phyloP scores from a whole-genome alignment of 2,113 vertebrate genomes.

The Oryzias curvinotus region DNA sequence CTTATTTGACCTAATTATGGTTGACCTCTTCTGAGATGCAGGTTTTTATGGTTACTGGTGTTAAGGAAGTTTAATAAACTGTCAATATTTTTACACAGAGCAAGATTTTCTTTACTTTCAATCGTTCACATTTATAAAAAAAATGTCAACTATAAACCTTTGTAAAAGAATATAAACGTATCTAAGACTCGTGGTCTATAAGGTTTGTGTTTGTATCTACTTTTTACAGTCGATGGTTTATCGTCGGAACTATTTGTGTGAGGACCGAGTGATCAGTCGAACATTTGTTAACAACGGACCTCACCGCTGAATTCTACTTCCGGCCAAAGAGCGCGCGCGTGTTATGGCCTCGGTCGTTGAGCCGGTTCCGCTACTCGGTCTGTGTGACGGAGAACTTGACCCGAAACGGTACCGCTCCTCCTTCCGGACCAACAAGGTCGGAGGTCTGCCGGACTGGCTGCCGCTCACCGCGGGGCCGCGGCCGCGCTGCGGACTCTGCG shows the following conservation, averaged over 20 bases:
- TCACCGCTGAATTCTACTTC: neutral
- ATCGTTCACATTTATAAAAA: no score
- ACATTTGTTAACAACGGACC: neutral
- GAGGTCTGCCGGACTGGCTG: constrained; percentile 55
- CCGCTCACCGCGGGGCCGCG: neutral
- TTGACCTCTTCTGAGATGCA: no score
- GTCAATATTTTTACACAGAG: no score
- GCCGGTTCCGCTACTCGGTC: constrained; percentile 53
- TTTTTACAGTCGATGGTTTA: no score
- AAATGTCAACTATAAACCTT: no score
- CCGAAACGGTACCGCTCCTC: constrained; percentile 10
- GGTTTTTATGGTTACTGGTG: no score
- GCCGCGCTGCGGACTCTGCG: constrained; percentile 45
- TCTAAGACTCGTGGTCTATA: no score
- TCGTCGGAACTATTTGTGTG: constrained; percentile 22
- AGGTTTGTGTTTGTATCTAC: no score
- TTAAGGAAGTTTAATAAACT: no score
- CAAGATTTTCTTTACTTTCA: no score
- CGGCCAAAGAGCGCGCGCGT: constrained; percentile 4
- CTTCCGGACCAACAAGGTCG: constrained; percentile 69
- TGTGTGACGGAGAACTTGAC: constrained; percentile 65
- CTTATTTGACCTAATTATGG: no score
- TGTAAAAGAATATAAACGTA: no score
- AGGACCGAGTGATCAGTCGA: neutral
- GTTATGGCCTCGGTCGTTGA: constrained; percentile 18